Base-by-base conservation (phyloP, 2,113 vertebrate species). In the Rafetus swinhoei region DNA sequence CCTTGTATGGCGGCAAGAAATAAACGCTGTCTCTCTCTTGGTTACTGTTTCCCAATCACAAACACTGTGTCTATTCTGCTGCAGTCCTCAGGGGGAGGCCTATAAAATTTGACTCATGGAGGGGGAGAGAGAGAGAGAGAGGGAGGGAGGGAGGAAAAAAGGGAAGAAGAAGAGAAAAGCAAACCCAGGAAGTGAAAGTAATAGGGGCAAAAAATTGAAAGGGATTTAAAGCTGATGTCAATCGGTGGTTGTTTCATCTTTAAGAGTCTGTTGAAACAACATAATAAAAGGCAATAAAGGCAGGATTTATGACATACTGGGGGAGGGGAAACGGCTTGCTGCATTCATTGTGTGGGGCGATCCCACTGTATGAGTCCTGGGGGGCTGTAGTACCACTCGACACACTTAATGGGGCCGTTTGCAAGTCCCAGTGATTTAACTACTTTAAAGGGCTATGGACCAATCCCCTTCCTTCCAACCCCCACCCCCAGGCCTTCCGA, bases 211-310 rank as follows among this genome's bases (percentile, higher is more conserved):
- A 95, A 97, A 98, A 98, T 97, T 95, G 97, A 95, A 97, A 95
- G 94, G 98, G 97, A 98, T 98, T 98, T 98, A 98, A 96, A 98
- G 97, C 95, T 88, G 96, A 98, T 93, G 98, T 98, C 97, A 98
- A 96, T 95, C 0, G 74, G 93, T 95, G 0, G 77, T 97, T 98
- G 97, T 96, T 98, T 96, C 96, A 97, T 97, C 96, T 98, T 98
- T 98, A 98, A 98, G 97, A 97, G 98, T 97, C 97, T 98, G 98
- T 98, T 98, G 98, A 98, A 98, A 98, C 98, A 98, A 98, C 98
- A 98, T 98, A 98, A 98, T 98, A 98, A 98, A 98, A 98, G 96
- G 97, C 96, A 98, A 98, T 98, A 98, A 98, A 98, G 14, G 53
- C 54, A 93, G 96, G 95, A 98, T 98, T 98, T 98, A 98, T 96